phyloP scores from a whole-genome alignment of 2,113 vertebrate species.

The Istiophorus platypterus region DNA sequence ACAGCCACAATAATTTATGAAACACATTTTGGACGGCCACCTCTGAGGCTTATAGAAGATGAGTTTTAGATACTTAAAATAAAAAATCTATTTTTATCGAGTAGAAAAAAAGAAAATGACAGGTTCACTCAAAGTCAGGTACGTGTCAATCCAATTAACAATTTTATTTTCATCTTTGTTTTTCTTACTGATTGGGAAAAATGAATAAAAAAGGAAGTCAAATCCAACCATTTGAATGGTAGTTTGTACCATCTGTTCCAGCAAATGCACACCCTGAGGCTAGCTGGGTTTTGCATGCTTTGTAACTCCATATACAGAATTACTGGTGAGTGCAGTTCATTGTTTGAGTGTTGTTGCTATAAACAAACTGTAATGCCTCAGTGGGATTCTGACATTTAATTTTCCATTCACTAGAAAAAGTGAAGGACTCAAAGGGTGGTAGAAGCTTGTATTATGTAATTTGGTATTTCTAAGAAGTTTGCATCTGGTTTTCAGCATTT shows the following conservation, averaged over 20 bases:
- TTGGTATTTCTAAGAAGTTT: slow-evolving; percentile 23
- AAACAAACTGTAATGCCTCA: slow-evolving; percentile 48
- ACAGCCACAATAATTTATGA: not conserved
- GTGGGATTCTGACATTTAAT: slow-evolving; percentile 21
- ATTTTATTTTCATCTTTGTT: not conserved
- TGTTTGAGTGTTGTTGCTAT: slow-evolving; percentile 47
- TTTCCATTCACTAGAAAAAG: slow-evolving; percentile 29
- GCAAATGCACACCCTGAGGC: not conserved
- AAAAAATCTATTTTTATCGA: too few species aligned
- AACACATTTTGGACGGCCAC: not conserved
- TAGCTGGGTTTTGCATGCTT: slow-evolving; percentile 14
- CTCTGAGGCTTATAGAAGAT: not conserved
- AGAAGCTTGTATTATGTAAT: slow-evolving; percentile 42
- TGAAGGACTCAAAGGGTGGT: slow-evolving; percentile 3
- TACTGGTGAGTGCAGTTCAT: slow-evolving; percentile 3
- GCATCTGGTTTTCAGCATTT: slow-evolving; percentile 2
- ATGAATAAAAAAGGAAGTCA: not conserved
- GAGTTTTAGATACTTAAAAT: not conserved
- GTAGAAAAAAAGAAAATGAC: too few species aligned
- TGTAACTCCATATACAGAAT: not conserved
- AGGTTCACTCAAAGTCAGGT: too few species aligned
- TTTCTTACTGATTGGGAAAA: not conserved
- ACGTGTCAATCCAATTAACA: not conserved
- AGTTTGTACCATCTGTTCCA: not conserved
- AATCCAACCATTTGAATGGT: not conserved